Evolutionary conservation across 2,113 vertebrate species (phyloP).

Genomic region (Ceyx cyanopectus): DNA sequence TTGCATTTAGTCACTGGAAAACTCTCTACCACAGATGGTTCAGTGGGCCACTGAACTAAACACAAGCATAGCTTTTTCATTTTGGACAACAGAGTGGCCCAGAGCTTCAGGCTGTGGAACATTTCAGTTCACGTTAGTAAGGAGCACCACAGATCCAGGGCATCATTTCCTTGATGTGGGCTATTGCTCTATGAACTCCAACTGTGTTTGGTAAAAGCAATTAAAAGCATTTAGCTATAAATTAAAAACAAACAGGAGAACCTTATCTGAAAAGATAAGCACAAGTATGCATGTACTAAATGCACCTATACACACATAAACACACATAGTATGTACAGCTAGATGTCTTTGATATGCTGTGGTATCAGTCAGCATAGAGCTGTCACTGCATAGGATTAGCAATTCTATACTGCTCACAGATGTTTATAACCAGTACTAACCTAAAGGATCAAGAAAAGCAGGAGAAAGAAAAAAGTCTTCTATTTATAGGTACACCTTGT

Average conservation of each 20-base stretch:
- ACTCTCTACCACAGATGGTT: neutral
- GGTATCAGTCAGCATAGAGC: neutral
- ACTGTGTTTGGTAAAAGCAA: neutral
- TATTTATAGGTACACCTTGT: neutral
- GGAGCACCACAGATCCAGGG: neutral
- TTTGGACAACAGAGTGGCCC: neutral
- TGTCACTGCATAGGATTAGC: neutral
- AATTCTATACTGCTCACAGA: neutral
- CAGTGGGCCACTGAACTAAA: neutral
- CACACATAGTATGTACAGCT: neutral
- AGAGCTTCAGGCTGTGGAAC: neutral
- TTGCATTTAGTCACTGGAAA: constrained; percentile 6
- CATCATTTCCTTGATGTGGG: neutral
- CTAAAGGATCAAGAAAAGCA: neutral
- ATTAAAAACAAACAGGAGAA: neutral
- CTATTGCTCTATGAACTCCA: neutral
- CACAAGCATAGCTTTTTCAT: neutral
- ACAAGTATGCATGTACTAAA: neutral
- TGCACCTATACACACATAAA: neutral
- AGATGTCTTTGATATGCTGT: neutral
- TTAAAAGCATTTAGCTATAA: neutral
- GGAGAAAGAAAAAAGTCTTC: neutral
- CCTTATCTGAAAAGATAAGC: neutral
- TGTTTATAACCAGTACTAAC: neutral
- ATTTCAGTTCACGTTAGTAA: fast-evolving